Base-by-base conservation (phyloP, 2,797 vertebrate species). In the Yasuhikotakia modesta region DNA sequence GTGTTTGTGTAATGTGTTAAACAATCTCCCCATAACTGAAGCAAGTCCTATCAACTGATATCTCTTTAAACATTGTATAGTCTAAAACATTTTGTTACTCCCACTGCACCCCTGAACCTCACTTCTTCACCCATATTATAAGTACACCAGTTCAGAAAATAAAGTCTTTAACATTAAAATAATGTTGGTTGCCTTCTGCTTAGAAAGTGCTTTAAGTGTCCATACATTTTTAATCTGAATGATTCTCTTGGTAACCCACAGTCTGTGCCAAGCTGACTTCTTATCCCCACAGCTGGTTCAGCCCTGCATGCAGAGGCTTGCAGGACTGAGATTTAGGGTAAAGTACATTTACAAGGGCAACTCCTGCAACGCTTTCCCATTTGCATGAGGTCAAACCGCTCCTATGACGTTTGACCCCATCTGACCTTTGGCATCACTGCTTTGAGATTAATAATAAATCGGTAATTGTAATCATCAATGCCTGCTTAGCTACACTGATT, bases 371-470 rank as follows among this genome's bases (percentile, higher is more conserved):
- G 16, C 27, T 27, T 52, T 60, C n/a, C 6, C 53, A 46, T 2
- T 27, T 30, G 39, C 57, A 27, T 17, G 43, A 76, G 43, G 52
- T 76, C 74, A 69, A 48, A 69, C 17, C 5, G 3, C 12, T 60
- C 48, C 7, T 63, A 65, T 43, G 57, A 45, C 63, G 16, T 55
- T 52, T 69, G 67, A 84, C 30, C 70, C 78, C 83, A 82, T 76
- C 69, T 87, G 80, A 88, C 86, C 86, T 92, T 92, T 91, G 89
- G 90, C 90, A 88, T 90, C 83, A 85, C 87, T 88, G 88, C 85
- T 87, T 78, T 83, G 80, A 88, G 72, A 85, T 65, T 84, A 76
- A 80, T 46, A 85, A 85, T 71, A 78, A 78, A 78, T 84, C 21
- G 12, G 57, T 52, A 85, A 86, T 85, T 80, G 83, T 70, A 52